A percentile compares a stretch with the other conserved stretches of the same genome.
These are phyloP conservation scores for Cyclophora punctaria DNA, from an alignment of 2,888 invertebrate genomes.

Conservation along the genomic window DNA sequence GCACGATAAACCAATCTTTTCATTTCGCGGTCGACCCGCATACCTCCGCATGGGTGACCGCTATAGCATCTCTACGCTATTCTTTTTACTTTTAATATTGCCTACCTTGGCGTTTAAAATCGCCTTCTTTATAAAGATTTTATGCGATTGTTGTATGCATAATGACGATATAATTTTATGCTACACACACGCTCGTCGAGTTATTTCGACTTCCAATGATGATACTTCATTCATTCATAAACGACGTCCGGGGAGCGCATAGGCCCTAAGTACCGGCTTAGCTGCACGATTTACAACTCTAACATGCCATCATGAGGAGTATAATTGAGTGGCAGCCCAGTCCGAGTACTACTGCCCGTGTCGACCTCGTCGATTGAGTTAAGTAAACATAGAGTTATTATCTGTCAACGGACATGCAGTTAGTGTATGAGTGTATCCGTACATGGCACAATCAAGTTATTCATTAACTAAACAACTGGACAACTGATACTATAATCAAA, in stretches of 20 bases:
- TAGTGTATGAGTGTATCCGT: conserved; percentile 43
- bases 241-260: conserved; percentile 37
- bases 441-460: conserved; percentile 57
- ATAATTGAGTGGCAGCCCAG: conserved; percentile 31
- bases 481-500: conserved; percentile 18
- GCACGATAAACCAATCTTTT: conserved; percentile 45
- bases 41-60: conserved; percentile 42
- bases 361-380: conserved; percentile 69
- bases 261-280: conserved; percentile 42
- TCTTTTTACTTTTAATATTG: conserved; percentile 31
- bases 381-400: conserved; percentile 73
- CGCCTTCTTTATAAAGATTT: neutral
- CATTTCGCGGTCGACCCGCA: conserved; percentile 68
- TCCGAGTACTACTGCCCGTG: conserved; percentile 36
- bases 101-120: conserved; percentile 11
- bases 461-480: conserved; percentile 47
- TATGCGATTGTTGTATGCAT: conserved; percentile 11
- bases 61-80: conserved; percentile 38
- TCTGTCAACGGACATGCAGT: conserved; percentile 71
- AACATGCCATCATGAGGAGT: conserved; percentile 33
- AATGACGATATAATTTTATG: conserved; percentile 38
- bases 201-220: conserved; percentile 61
- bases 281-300: conserved; percentile 51
- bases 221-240: conserved; percentile 73
- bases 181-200: conserved; percentile 30